A percentile compares a stretch with the other conserved stretches of the same genome.
These are phyloP conservation scores for Gadopsis marmoratus DNA, from an alignment of 2,797 vertebrate genomes.

Conservation along the genomic window DNA sequence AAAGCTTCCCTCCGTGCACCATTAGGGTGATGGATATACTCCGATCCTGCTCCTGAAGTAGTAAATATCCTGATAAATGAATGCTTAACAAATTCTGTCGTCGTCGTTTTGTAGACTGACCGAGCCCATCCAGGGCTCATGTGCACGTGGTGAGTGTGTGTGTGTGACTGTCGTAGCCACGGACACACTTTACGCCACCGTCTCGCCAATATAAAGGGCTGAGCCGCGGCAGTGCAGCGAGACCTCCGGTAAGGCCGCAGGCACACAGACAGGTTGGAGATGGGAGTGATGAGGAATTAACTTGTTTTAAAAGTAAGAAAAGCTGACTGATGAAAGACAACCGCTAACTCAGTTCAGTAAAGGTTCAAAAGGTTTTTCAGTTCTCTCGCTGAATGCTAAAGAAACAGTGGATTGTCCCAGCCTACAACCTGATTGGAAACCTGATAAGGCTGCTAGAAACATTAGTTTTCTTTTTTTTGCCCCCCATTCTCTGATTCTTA, in stretches of 20 bases:
- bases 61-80: neutral
- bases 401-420: neutral
- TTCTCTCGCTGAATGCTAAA: neutral
- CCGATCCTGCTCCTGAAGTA: neutral
- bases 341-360: neutral
- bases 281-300: neutral
- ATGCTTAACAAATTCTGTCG: neutral
- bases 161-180: neutral
- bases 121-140: neutral
- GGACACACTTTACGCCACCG: neutral
- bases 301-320: neutral
- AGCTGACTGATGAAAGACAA: slow-evolving; percentile 10
- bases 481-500: neutral
- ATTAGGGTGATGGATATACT: slow-evolving; percentile 24
- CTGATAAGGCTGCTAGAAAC: neutral
- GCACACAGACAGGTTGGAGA: neutral
- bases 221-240: too few species aligned
- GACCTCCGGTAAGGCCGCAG: neutral
- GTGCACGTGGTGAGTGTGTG: neutral
- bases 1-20: slow-evolving; percentile 1
- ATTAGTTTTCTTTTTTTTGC: too few species aligned
- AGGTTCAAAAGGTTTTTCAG: neutral
- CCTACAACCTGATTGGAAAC: neutral
- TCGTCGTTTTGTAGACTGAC: neutral
- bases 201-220: too few species aligned